Base-by-base conservation (phyloP, 2,888 invertebrate genomes). In the Cataglyphis altisquamis region DNA sequence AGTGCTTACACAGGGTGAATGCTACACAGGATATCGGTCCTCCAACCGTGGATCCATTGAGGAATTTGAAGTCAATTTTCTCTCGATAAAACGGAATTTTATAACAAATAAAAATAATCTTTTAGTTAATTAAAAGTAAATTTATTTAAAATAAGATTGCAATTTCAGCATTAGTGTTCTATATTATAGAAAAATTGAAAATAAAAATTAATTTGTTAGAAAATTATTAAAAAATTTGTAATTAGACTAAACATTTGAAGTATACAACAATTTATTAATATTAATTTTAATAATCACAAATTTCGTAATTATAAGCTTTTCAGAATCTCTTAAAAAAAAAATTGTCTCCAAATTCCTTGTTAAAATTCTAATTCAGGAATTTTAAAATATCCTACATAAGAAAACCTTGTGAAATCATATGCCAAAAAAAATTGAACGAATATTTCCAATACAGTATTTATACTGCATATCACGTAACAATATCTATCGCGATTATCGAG, bases 401-500 rank as follows among this genome's bases (percentile, higher is more conserved):
- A 21, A 10, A 80, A 48, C n/a, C 15, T 29, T 41, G 29, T 66
- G 77, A 55, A 15, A 3, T 36, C 12, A 10, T 32, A 12, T 32
- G 66, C 41, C 8, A 66, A 41, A 29, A 68, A 68, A 75, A 87
- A 83, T 75, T 63, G 41, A 41, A 41, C 45, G 66, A 67, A 60
- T 81, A 48, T 80, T 83, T 84, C 48, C 62, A 70, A 72, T 68
- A 6, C 36, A 36, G 6, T 36, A 60, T 81, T 1, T 6, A 18
- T 48, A 4, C 1, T 48, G 48, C 6, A 48, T 8, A 64, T 64
- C 67, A 64, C 25, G 32, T 1, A 21, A 4, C 25, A 10, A 75
- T 75, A 77, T 75, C 66, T n/a, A 67, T 77, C 60, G 48, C 8
- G 82, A 21, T 88, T 88, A 84, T 86, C 84, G 45, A 3, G 84